These are phyloP conservation scores for Patella depressa DNA, from an alignment of 2,888 invertebrate species.

Conservation along the genomic window DNA sequence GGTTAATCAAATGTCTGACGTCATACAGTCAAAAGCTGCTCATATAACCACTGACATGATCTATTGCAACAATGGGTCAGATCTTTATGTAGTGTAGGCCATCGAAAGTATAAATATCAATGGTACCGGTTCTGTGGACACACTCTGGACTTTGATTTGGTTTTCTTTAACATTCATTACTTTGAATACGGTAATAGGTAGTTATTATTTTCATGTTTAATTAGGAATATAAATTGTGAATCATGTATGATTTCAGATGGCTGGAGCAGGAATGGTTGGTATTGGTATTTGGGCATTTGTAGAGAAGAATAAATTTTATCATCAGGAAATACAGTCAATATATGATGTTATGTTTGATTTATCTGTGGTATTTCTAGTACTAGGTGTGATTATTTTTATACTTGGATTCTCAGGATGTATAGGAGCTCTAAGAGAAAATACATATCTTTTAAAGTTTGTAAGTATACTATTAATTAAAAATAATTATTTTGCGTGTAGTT, in stretches of 20 bases:
- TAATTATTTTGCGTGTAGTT: no score
- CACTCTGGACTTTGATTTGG: no score
- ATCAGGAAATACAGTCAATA: constrained; percentile 75
- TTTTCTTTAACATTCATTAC: no score
- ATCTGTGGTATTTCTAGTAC: constrained; percentile 89
- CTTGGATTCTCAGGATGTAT: constrained; percentile 95
- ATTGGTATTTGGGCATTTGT: constrained; percentile 92
- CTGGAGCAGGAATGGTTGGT: constrained; percentile 88
- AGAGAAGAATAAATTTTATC: constrained; percentile 85
- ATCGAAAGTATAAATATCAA: no score
- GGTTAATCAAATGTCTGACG: no score
- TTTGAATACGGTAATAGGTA: no score
- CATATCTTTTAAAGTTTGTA: constrained; percentile 91
- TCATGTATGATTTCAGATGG: constrained; percentile 77
- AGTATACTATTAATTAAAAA: constrained; percentile 33
- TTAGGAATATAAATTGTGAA: background rate
- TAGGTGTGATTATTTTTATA: constrained; percentile 90
- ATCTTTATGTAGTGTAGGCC: no score
- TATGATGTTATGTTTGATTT: constrained; percentile 90
- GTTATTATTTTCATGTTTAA: no score
- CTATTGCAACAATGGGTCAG: no score
- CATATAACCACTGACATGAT: no score
- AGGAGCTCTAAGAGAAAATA: constrained; percentile 91
- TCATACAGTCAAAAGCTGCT: no score
- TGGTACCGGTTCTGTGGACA: no score